A percentile compares a stretch with the other conserved stretches of the same genome.
Evolutionary conservation across 2,113 vertebrate species (phyloP).

Genomic region (Zosterops japonicus): DNA sequence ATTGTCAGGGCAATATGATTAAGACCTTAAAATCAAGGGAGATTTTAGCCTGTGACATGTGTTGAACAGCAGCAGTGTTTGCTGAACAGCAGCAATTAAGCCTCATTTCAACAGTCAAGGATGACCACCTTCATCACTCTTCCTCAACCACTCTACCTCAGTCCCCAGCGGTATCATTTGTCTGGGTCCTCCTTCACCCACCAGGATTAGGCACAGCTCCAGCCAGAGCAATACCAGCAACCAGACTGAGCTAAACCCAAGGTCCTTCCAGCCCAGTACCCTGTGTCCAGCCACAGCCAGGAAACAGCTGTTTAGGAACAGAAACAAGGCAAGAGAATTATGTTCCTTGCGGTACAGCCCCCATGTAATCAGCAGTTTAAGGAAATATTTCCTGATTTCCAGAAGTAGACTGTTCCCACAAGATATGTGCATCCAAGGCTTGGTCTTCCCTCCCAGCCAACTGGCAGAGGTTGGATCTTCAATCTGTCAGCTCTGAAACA

Average conservation of each 20-base stretch:
- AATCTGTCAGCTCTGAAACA: not conserved
- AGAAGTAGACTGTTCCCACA: conserved; percentile 32
- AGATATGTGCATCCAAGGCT: not conserved
- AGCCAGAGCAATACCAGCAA: not conserved
- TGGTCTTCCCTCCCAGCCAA: not conserved
- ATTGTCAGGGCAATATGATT: conserved; percentile 45
- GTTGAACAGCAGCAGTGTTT: not conserved
- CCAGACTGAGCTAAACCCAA: not conserved
- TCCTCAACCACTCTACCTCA: not conserved
- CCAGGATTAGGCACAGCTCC: not conserved
- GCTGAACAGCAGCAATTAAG: conserved; percentile 15
- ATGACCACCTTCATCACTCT: conserved; percentile 18
- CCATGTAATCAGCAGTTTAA: conserved; percentile 39
- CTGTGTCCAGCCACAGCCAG: not conserved
- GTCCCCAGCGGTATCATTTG: not conserved
- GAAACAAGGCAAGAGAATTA: conserved; percentile 1
- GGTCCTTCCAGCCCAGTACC: not conserved
- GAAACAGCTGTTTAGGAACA: conserved; percentile 60
- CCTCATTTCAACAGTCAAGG: not conserved
- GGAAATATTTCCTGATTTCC: conserved; percentile 38
- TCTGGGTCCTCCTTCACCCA: conserved; percentile 7
- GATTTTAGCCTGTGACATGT: not conserved
- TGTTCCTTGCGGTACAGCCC: not conserved
- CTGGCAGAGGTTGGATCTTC: not conserved
- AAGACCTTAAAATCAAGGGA: conserved; percentile 43